These are phyloP conservation scores for Heterotis niloticus DNA, from an alignment of 2,113 vertebrate species.

Conservation along the genomic window DNA sequence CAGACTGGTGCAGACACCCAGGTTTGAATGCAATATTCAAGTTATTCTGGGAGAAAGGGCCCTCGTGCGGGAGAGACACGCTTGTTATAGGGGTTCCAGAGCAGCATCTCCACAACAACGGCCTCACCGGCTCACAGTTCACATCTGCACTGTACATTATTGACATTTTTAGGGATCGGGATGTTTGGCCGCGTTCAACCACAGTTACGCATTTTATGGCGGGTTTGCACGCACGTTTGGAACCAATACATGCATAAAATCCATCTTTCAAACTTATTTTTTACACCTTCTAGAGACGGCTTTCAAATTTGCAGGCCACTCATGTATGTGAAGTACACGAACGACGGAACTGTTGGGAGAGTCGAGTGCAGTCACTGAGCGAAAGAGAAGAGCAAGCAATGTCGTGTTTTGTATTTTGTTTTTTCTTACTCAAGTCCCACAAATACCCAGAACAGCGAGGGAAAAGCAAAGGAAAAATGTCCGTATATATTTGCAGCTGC, in stretches of 20 bases:
- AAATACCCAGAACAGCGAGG: neutral
- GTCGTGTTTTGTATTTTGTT: constrained; percentile 12
- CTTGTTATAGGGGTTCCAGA: neutral
- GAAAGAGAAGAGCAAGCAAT: neutral
- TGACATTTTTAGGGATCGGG: neutral
- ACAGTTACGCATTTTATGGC: constrained; percentile 5
- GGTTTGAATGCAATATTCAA: constrained; percentile 13
- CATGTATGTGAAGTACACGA: constrained; percentile 2
- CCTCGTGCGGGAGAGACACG: neutral
- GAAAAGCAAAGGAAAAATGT: neutral
- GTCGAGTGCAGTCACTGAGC: neutral
- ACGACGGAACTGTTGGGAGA: constrained; percentile 10
- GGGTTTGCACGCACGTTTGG: constrained; percentile 20
- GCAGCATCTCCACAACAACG: neutral
- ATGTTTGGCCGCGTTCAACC: constrained; percentile 12
- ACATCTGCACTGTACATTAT: constrained; percentile 10
- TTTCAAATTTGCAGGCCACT: constrained; percentile 12
- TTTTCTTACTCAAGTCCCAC: neutral
- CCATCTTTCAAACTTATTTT: constrained; percentile 27
- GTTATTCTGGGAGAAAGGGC: constrained; percentile 6
- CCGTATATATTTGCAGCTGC: neutral
- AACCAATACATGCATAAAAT: constrained; percentile 22
- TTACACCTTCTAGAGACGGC: constrained; percentile 10
- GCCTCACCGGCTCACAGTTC: neutral
- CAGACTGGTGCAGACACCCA: neutral